Base-by-base conservation (phyloP, 2,888 invertebrate genomes). In the Caenorhabditis parvicauda region DNA sequence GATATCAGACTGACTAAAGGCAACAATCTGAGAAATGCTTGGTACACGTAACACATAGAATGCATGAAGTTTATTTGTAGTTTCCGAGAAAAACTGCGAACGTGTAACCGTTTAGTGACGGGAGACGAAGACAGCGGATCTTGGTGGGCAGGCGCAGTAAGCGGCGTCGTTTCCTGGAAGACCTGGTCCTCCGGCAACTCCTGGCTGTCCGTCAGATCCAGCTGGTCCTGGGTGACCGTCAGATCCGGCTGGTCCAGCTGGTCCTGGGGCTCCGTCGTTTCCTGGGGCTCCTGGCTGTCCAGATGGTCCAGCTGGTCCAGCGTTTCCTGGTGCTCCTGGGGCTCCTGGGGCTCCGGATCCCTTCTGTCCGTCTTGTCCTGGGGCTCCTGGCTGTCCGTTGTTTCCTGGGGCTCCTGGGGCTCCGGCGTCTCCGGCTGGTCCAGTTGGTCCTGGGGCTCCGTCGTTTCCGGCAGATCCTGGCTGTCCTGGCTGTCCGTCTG, bases 401-500 rank as follows among this genome's bases (percentile, higher is more conserved):
- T 46, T 39, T 57, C 74, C 74, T 38, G 70, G 56, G 48, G 57
- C 51, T 63, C 74, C 74, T 58, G 75, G 63, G 7, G 62, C 59
- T 58, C 78, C 78, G 38, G 56, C 57, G 42, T 66, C 56, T 57
- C 78, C 78, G 42, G 55, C 49, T 41, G 66, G 62, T 57, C 77
- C 77, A 41, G 62, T 68, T 22, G 45, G 52, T 51, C 70, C 71
- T 50, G 67, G 67, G 7, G 52, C 54, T 54, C 75, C 75, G 39
- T 59, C 67, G 35, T 65, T 59, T 63, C 75, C 74, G 14, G 60
- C 61, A 14, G 39, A 39, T 57, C 76, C 74, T 43, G 72, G 68
- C 32, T 60, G 54, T 63, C 76, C 76, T 41, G 70, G 64, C 17
- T 59, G 66, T 55, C 76, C 76, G 45, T 67, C 60, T 55, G 72